Evolutionary conservation across 2,113 vertebrate species (phyloP).

Genomic region (Scomber japonicus): DNA sequence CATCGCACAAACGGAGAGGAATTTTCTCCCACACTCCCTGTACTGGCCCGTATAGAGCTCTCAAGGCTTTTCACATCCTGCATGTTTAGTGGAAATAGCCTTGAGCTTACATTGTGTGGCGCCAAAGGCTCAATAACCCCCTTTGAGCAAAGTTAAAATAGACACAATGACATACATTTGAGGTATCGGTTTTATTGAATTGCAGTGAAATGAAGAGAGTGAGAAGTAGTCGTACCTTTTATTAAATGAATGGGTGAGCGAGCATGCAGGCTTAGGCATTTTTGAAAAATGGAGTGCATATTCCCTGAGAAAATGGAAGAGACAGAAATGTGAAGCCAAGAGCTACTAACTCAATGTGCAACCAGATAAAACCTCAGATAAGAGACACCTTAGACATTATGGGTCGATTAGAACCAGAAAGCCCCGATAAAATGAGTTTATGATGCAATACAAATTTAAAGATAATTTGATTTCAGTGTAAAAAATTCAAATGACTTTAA

Average conservation of each 20-base stretch:
- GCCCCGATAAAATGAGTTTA: background rate
- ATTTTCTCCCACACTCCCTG: background rate
- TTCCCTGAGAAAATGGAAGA: background rate
- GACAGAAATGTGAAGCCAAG: background rate
- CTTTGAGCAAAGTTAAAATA: background rate
- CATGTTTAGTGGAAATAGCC: background rate
- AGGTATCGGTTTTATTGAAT: background rate
- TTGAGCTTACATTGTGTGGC: slow-evolving; percentile 4
- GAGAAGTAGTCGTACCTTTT: background rate
- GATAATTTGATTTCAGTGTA: background rate
- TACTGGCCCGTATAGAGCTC: background rate
- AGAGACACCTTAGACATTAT: background rate
- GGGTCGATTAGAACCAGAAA: background rate
- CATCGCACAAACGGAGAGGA: slow-evolving; percentile 4
- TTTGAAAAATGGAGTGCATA: background rate
- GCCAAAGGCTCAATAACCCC: background rate
- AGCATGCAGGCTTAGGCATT: background rate
- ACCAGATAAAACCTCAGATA: background rate
- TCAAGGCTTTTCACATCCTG: background rate
- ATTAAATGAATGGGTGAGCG: slow-evolving; percentile 8
- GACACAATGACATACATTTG: background rate
- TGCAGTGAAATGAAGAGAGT: slow-evolving; percentile 3
- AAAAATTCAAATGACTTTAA: background rate
- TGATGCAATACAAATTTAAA: slow-evolving; percentile 1
- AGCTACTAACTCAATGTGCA: background rate